Evolutionary conservation across 2,888 invertebrate species (phyloP).

Genomic region (Poecilus cupreus): DNA sequence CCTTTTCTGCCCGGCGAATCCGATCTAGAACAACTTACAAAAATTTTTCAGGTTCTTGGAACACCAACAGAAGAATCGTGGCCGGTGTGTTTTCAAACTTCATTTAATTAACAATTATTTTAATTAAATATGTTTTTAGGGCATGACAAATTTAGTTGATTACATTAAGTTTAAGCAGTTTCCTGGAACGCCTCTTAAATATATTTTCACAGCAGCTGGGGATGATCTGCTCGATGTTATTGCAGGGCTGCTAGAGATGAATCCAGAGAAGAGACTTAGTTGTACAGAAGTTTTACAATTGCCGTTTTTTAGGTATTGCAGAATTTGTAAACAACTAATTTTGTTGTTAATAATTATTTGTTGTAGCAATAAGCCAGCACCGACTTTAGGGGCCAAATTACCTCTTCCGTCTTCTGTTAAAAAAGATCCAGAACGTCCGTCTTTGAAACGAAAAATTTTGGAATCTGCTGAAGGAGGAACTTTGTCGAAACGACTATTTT

Average conservation of each 20-base stretch:
- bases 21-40: constrained; percentile 96
- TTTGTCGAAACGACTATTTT: constrained; percentile 81
- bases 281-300: constrained; percentile 91
- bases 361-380: constrained; percentile 88
- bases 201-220: constrained; percentile 96
- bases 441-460: constrained; percentile 84
- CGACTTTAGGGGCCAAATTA: constrained; percentile 87
- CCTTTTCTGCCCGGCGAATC: constrained; percentile 98
- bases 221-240: constrained; percentile 92
- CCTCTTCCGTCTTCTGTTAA: constrained; percentile 84
- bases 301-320: constrained; percentile 85
- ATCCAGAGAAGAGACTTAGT: constrained; percentile 88
- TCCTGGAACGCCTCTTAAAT: constrained; percentile 87
- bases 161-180: constrained; percentile 94
- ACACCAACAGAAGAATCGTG: constrained; percentile 94
- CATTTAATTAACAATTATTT: constrained; percentile 6
- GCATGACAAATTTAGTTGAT: constrained; percentile 87
- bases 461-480: constrained; percentile 83
- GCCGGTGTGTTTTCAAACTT: constrained; percentile 82
- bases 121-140: constrained; percentile 70
- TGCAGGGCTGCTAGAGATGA: constrained; percentile 84
- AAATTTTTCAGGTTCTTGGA: constrained; percentile 96
- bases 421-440: constrained; percentile 80
- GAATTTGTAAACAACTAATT: no score
- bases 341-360: no score